phyloP scores from a whole-genome alignment of 2,888 invertebrate genomes.

The Latheticus oryzae region DNA sequence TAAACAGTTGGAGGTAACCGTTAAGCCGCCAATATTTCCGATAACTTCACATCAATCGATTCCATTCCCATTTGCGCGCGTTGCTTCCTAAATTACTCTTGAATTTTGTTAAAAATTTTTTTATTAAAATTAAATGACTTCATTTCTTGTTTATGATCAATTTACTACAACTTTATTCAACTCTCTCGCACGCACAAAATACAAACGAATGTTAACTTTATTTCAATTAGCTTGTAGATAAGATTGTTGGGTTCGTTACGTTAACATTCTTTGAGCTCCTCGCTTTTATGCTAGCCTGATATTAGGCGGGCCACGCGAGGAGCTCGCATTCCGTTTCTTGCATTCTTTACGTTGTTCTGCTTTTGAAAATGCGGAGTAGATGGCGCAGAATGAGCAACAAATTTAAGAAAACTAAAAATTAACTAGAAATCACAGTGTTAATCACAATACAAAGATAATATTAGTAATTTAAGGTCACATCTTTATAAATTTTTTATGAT shows the following conservation, averaged over 20 bases:
- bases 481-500: too few species aligned
- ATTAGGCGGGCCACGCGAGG: constrained; percentile 59
- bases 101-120: constrained; percentile 9
- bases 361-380: constrained; percentile 4
- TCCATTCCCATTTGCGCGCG: constrained; percentile 28
- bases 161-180: constrained; percentile 18
- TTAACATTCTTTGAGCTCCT: constrained; percentile 42
- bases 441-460: too few species aligned
- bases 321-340: constrained; percentile 59
- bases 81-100: too few species aligned
- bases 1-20: constrained; percentile 51
- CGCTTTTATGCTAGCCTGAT: constrained; percentile 52
- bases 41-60: constrained; percentile 44
- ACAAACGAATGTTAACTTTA: constrained; percentile 29
- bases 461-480: too few species aligned
- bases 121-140: constrained; percentile 30
- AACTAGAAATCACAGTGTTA: too few species aligned
- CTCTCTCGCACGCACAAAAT: constrained; percentile 25
- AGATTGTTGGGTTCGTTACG: background rate
- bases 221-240: constrained; percentile 22
- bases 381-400: too few species aligned
- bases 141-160: constrained; percentile 13
- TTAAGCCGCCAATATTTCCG: constrained; percentile 53
- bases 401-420: too few species aligned
- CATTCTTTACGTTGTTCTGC: constrained; percentile 54